Percentiles rank a stretch among this genome's conserved stretches.
phyloP scores from a whole-genome alignment of 2,113 vertebrate species.

The Puffinus mauretanicus region DNA sequence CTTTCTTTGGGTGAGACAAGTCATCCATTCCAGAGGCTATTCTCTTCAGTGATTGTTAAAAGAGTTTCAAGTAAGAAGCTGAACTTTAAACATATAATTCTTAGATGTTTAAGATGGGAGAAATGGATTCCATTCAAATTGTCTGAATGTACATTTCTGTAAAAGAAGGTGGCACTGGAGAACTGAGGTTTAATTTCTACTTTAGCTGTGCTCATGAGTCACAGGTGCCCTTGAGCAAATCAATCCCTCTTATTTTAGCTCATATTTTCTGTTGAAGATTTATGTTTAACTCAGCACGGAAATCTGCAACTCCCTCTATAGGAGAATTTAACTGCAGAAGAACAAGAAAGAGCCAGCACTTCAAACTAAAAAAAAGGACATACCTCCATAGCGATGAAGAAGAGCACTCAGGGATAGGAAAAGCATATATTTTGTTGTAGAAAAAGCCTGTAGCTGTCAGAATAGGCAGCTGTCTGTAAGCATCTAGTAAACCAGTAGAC shows the following conservation, averaged over 20 bases:
- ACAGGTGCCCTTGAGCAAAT: background rate
- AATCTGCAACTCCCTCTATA: background rate
- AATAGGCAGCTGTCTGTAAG: background rate
- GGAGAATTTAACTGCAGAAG: background rate
- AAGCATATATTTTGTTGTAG: background rate
- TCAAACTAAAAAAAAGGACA: background rate
- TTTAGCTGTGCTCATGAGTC: background rate
- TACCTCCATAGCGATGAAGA: background rate
- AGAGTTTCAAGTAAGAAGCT: background rate
- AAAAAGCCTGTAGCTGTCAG: background rate
- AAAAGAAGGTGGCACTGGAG: background rate
- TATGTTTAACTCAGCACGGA: background rate
- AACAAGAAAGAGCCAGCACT: background rate
- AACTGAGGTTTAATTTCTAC: background rate
- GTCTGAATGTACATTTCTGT: background rate
- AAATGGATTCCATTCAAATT: background rate
- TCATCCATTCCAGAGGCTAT: background rate
- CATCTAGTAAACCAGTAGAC: background rate
- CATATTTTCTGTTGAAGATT: background rate
- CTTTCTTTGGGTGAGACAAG: background rate
- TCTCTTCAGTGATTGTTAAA: background rate
- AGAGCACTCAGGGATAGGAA: background rate
- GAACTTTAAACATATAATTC: background rate
- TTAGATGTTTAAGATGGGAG: background rate
- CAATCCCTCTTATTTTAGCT: background rate